Base-by-base conservation (phyloP, 2,797 vertebrate species). In the Pitangus sulphuratus region DNA sequence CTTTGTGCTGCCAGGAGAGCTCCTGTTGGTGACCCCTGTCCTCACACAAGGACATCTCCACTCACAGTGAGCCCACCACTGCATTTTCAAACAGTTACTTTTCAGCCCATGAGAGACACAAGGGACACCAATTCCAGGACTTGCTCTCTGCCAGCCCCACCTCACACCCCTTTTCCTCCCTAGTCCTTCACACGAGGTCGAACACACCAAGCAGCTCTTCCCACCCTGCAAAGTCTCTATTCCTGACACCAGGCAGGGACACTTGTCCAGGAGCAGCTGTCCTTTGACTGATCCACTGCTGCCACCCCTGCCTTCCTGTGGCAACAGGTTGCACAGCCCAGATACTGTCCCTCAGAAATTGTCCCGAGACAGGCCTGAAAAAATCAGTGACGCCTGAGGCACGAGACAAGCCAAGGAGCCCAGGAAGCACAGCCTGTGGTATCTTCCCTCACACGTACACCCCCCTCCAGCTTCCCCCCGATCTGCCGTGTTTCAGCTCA, bases 131-230 rank as follows among this genome's bases (percentile, higher is more conserved):
- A 5, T 14, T 42, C 45, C 37, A 39, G 39, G 35, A 10, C 18
- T 56, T 74, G 17, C 45, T 25, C 39, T 75, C 8, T 10, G 13
- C 35, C 48, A 80, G 62, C 16, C 26, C 31, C 47, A 33, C 22
- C 20, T 13, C 39, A 13, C 47, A 5, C 6, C 6, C 25, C 62
- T 62, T 53, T 33, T 19, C 50, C 45, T 3, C 50, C 50, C 50
- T 8, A 4, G 37, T n/a, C 50, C 33, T 80, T 44, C 64, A 8
- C 62, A 45, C n/a, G 6, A 62, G 48, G 37, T 25, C 7, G 3
- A 57, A 72, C 21, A n/a, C n/a, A 51, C 28, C n/a, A 50, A 62
- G 54, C 20, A 0, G 0, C 25, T 31, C 26, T 39, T 35, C 3
- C 6, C 10, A 21, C 4, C 40, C 72, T 2, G 6, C 33, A 4